Evolutionary conservation across 2,888 invertebrate genomes (phyloP), one percentile per base, ranked within the genome.

Genomic region (Drosophila meridiana): DNA sequence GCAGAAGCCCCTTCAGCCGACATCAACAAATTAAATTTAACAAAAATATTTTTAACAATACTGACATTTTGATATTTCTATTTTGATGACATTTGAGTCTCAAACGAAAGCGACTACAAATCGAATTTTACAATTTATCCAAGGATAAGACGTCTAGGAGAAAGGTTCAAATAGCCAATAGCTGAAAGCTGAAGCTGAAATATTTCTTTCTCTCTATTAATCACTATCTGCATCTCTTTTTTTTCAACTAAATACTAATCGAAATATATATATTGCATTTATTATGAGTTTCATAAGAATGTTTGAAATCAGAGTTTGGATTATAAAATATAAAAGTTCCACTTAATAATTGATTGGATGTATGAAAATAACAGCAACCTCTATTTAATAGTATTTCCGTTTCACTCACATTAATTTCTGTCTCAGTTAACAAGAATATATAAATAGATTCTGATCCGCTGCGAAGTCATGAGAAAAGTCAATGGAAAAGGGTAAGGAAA

Each of bases 21-120:
- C 73, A 66, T 66, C 20, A 73, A 73, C 52, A 48, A 42, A 63
- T 8, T 55, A 45, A 34, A 69, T 60, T 63, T 69, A 62, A 61
- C 43, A 55, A 58, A 73, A 63, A 59, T 38, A 11, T 28, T 61
- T 34, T 47, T 9, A 34, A 45, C 14, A 42, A 5, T 34, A 66
- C 38, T 56, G 26, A 60, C 69, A 74, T 74, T 60, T 66, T 56
- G 2, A 56, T 32, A 7, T 14, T 34, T 20, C 20, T 26, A 2
- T 40, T 30, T 20, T 28, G 9, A 13, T 45, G 76, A 69, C 55
- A 56, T 13, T 60, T 57, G 9, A 57, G 11, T 4, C 59, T 9
- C 4, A 43, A 20, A 5, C 1, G 28, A 11, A 26, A 32, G 11
- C 4, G 32, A 20, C 13, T 40, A n/a, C 14, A n/a, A 40, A 14